Base-by-base conservation (phyloP, 1,140 invertebrate genomes). In the Drosophila pruinosa region DNA sequence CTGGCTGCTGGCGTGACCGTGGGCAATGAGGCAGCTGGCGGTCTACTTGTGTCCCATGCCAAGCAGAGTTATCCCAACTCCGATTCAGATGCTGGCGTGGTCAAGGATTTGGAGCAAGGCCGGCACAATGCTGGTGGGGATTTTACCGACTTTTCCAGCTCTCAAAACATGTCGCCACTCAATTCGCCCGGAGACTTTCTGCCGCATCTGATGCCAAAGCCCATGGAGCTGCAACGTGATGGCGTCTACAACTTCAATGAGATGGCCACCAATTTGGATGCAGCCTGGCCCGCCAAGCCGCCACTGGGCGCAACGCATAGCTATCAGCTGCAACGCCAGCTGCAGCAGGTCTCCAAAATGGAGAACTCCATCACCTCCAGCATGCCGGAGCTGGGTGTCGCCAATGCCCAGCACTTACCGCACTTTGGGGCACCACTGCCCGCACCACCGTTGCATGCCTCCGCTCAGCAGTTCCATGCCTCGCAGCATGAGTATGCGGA, bases 231-330 rank as follows among this genome's bases (percentile, higher is more conserved):
- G 54, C 81, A 90, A 48, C 78, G 76, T n/a, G 83, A 90, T 10
- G 79, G 76, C 0, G 78, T 90, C 21, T 91, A 91, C 64, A 90
- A 91, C 54, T 91, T 91, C 58, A 91, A 90, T 21, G 90, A 91
- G 61, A 90, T 91, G 89, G 68, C 83, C 21, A 74, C 82, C 12
- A 91, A 91, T 50, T 38, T 91, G 43, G 90, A 91, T 19, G 78
- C 80, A 4, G 80, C 80, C 8, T 90, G 80, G 79, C 83, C 89
- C 4, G 73, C 79, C 0, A 91, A 91, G 59, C 88, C 88, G 0
- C 62, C 74, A 0, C 39, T 76, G 12, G 76, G 63, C 1, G 54
- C 73, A 19, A 65, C 78, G 0, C 77, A 89, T 39, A 75, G 85
- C 56, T 91, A 88, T 43, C 89, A 88, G 45, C 12, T 90, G 36